These are phyloP conservation scores for Pollenia angustigena DNA, from an alignment of 2,888 invertebrate genomes.

Conservation along the genomic window DNA sequence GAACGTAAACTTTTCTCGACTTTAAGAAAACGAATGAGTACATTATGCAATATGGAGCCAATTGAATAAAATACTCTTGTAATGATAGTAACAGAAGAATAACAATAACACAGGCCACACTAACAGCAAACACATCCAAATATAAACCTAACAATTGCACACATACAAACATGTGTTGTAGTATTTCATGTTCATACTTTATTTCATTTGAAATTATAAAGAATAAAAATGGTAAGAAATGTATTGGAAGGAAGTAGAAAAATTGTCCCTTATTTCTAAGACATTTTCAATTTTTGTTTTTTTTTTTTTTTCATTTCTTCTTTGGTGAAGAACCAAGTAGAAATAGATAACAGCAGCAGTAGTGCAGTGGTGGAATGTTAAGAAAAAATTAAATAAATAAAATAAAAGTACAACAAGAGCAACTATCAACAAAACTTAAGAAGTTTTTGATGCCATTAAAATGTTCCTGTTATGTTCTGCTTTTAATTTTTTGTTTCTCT, in stretches of 20 bases:
- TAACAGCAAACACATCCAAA: conserved; percentile 28
- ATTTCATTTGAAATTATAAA: conserved; percentile 52
- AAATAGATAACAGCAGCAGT: conserved; percentile 51
- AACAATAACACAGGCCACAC: conserved; percentile 28
- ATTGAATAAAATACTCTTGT: conserved; percentile 62
- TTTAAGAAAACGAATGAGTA: conserved; percentile 54
- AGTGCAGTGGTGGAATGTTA: conserved; percentile 30
- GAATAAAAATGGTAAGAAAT: conserved; percentile 13
- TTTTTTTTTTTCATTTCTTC: conserved; percentile 9
- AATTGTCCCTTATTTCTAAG: conserved; percentile 65
- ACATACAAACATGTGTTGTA: not conserved
- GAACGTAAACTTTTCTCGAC: not conserved
- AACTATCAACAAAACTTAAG: conserved; percentile 70
- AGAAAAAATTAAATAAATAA: conserved; percentile 30
- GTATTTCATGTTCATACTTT: conserved; percentile 41
- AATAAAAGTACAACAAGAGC: conserved; percentile 60
- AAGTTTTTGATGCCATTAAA: conserved; percentile 73
- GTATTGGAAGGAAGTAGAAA: conserved; percentile 61
- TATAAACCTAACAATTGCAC: not conserved
- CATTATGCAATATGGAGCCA: conserved; percentile 60
- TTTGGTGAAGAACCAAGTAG: conserved; percentile 28
- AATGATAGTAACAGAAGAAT: conserved; percentile 15
- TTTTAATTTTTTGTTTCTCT: not conserved
- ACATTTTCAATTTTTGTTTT: conserved; percentile 40
- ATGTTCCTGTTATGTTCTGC: conserved; percentile 43